Evolutionary conservation across 1,140 invertebrate species (phyloP).

Genomic region (Pygmarrhopalites habei): DNA sequence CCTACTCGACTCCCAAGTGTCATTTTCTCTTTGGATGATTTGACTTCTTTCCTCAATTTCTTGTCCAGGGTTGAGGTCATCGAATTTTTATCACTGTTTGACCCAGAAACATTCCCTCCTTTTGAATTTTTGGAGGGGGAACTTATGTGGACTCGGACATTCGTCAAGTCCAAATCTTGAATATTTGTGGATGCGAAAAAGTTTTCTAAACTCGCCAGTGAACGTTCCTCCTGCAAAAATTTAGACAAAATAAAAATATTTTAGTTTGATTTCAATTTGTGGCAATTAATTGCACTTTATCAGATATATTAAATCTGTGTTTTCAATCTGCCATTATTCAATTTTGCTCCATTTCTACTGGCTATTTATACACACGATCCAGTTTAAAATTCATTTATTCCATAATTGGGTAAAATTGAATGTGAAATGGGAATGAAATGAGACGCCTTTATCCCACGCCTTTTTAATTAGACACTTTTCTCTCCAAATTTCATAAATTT

Average conservation of each 20-base stretch:
- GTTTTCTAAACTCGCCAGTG: constrained; percentile 30
- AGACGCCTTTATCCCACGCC: no score
- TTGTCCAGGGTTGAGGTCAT: constrained; percentile 10
- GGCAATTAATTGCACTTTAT: no score
- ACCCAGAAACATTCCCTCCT: constrained; percentile 8
- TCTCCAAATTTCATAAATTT: no score
- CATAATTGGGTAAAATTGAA: no score
- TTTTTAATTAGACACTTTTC: no score
- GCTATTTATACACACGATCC: no score
- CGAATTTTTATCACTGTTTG: constrained; percentile 13
- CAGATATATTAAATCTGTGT: no score
- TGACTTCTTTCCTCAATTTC: constrained; percentile 10
- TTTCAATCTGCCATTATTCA: no score
- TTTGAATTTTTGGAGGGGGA: constrained; percentile 20
- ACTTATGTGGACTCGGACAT: constrained; percentile 33
- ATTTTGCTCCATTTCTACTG: no score
- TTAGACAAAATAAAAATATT: constrained; percentile 15
- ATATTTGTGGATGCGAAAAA: constrained; percentile 30
- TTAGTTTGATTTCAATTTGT: no score
- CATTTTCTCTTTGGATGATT: constrained; percentile 15
- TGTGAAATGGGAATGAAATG: no score
- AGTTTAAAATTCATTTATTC: no score
- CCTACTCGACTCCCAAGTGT: neutral
- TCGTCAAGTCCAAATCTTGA: constrained; percentile 36
- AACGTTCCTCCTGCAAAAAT: constrained; percentile 32